These are phyloP conservation scores for Mechanitis mazaeus DNA, from an alignment of 2,888 invertebrate genomes.

Conservation along the genomic window DNA sequence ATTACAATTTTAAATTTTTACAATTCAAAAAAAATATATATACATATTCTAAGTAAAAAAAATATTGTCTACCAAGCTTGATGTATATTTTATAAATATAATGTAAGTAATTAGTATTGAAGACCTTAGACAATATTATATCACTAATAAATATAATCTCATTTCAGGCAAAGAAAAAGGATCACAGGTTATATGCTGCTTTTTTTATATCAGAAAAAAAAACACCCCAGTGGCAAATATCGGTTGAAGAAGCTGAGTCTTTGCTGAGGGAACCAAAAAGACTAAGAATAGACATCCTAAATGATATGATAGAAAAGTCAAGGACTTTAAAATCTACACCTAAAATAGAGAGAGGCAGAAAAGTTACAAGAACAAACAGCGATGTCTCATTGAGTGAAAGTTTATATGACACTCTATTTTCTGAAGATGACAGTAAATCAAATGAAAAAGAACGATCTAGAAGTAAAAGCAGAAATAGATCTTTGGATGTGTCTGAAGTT, in stretches of 20 bases:
- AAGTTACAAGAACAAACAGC: constrained; percentile 58
- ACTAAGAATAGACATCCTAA: constrained; percentile 75
- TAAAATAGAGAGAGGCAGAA: constrained; percentile 49
- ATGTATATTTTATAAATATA: too few species aligned
- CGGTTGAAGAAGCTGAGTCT: constrained; percentile 85
- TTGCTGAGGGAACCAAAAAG: constrained; percentile 75
- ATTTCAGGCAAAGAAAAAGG: constrained; percentile 72
- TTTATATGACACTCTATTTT: constrained; percentile 66
- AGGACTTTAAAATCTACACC: constrained; percentile 41
- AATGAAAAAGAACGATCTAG: constrained; percentile 48
- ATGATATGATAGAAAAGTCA: constrained; percentile 51
- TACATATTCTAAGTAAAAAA: too few species aligned
- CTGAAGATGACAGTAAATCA: constrained; percentile 54
- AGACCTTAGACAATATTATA: constrained; percentile 2
- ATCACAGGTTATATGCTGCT: constrained; percentile 70
- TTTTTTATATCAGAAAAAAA: constrained; percentile 74
- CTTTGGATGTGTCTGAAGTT: constrained; percentile 65
- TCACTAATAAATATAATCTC: constrained; percentile 16
- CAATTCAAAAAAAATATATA: too few species aligned
- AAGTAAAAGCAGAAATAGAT: constrained; percentile 50
- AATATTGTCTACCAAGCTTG: too few species aligned
- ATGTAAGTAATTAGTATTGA: too few species aligned
- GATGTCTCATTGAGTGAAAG: constrained; percentile 70
- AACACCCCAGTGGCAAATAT: constrained; percentile 80
- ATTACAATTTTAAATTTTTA: too few species aligned